Conservation (phyloP, 2,113 vertebrate genomes). For the Rhinolophus ferrumequinum region DNA sequence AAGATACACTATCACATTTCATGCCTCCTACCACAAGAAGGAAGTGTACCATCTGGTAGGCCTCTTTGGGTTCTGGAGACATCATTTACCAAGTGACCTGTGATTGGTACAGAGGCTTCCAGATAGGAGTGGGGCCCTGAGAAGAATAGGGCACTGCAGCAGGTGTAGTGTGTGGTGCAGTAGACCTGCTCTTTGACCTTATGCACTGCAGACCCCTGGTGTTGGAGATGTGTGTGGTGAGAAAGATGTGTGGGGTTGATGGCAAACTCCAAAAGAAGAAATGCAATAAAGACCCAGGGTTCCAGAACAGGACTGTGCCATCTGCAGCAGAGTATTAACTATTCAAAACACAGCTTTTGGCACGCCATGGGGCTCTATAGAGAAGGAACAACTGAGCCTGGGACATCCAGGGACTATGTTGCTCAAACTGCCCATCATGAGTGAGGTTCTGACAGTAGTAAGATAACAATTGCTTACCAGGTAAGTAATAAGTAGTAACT, state of each 20-base stretch:
- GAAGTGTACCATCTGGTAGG: not conserved
- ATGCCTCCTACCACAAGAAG: not conserved
- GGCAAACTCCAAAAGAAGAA: too few species aligned
- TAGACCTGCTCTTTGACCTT: not conserved
- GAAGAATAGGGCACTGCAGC: not conserved
- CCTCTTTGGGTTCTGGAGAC: not conserved
- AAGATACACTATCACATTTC: not conserved
- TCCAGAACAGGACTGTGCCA: not conserved
- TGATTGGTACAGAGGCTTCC: not conserved
- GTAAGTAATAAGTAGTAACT: too few species aligned
- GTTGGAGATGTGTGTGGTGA: not conserved
- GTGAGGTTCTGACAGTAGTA: not conserved
- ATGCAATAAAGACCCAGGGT: not conserved
- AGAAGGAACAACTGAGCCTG: not conserved
- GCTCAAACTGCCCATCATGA: not conserved
- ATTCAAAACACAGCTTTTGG: not conserved
- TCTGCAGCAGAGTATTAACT: not conserved
- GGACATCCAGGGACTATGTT: not conserved
- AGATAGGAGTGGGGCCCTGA: not conserved
- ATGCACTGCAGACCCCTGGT: not conserved
- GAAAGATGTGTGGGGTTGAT: not conserved
- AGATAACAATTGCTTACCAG: too few species aligned
- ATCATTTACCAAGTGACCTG: not conserved
- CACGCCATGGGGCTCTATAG: not conserved
- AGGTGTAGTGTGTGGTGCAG: fast-evolving